These are phyloP conservation scores for Brassicogethes aeneus DNA, from an alignment of 2,888 invertebrate species.

Conservation along the genomic window DNA sequence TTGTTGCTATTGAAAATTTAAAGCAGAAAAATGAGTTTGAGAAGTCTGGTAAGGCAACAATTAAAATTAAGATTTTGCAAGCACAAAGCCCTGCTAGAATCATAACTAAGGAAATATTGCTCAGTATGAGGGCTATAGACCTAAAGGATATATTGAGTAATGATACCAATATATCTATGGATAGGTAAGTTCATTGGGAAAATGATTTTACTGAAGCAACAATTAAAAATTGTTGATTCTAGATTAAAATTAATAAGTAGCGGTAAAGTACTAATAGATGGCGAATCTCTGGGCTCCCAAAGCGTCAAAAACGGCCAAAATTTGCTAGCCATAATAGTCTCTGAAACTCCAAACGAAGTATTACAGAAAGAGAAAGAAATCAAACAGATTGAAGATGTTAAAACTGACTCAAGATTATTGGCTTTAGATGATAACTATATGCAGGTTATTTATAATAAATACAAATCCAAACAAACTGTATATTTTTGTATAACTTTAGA, in stretches of 20 bases:
- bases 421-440: constrained; percentile 49
- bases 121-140: constrained; percentile 47
- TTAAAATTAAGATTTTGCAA: constrained; percentile 57
- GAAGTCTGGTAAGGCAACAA: constrained; percentile 62
- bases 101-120: constrained; percentile 47
- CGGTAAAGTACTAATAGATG: constrained; percentile 54
- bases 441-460: constrained; percentile 38
- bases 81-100: constrained; percentile 44
- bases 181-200: constrained; percentile 44
- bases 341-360: constrained; percentile 32
- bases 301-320: constrained; percentile 60
- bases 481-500: no score
- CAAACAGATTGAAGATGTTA: constrained; percentile 34
- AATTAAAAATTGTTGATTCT: constrained; percentile 17
- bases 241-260: constrained; percentile 61
- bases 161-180: constrained; percentile 38
- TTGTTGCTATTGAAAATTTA: constrained; percentile 62
- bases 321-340: constrained; percentile 52
- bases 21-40: constrained; percentile 60
- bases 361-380: constrained; percentile 32
- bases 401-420: constrained; percentile 37
- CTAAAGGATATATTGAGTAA: constrained; percentile 47
- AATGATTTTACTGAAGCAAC: neutral
- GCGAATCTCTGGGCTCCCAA: constrained; percentile 46
- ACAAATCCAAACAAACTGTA: constrained; percentile 5